Base-by-base conservation (phyloP, 2,113 vertebrate genomes). In the Cynoglossus semilaevis region DNA sequence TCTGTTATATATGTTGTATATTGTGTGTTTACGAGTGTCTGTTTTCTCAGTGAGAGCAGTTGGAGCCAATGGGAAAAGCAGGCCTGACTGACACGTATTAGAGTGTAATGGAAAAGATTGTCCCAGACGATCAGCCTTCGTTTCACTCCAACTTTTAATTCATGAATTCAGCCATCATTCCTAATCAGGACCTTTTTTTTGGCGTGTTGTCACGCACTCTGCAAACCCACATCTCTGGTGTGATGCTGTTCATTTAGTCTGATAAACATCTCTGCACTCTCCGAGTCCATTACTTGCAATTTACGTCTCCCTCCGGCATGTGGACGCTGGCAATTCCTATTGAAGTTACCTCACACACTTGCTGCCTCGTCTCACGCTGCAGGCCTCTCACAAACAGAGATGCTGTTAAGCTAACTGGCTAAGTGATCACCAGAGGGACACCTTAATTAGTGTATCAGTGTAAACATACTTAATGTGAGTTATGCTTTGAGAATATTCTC, bases 201-300 rank as follows among this genome's bases (percentile, higher is more conserved):
- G 70, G 65, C 72, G 58, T 63, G 72, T 75, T 82, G 83, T 85
- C 78, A 79, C 70, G 61, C 50, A 76, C 15, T 5, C 47, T 4
- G 47, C 19, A 8, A 35, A 9, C 44, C 49, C 51, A 18, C 50
- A 76, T 80, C 58, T 67, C 65, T 50, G 15, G 51, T 69, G 64
- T 46, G 72, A 72, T 73, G 67, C 71, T 67, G 67, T 73, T 87
- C 75, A 67, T 85, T 82, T 76, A 69, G 75, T 78, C 72, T 61
- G 72, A 83, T 85, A 81, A 83, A 84, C 80, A 87, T 84, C 77
- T 83, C 63, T 4, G 46, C 47, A 10, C 52, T 63, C 58, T 70
- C 55, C 56, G 71, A 85, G 63, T 86, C 82, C 78, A 85, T 87
- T 87, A 87, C 70, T 81, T 74, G 73, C 67, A 86, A 80, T 84